Base-by-base conservation (phyloP, 2,888 invertebrate genomes). In the Ophion ventricosus region DNA sequence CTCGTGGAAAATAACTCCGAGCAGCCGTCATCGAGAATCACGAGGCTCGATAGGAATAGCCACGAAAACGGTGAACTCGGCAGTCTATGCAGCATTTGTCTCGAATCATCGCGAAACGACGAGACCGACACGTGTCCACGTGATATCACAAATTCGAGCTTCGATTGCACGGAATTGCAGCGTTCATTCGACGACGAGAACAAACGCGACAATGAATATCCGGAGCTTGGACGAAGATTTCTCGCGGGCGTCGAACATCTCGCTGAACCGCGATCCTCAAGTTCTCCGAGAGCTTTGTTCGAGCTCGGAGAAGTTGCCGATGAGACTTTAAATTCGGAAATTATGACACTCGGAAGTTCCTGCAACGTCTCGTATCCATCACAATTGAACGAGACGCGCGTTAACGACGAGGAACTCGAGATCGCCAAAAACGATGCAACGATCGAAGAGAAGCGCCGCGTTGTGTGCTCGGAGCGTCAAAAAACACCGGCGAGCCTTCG, bases 31-130 rank as follows among this genome's bases (percentile, higher is more conserved):
- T 25, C 63, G 57, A 66, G 49, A 35, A 35, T 73, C n/a, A 73
- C 80, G 57, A 29, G 23, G 54, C n/a, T 57, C 43, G n/a, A 23
- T 17, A 29, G 23, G 0, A 63, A 56, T 20, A 54, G 17, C 17
- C n/a, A 43, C 35, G 69, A 56, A 1, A 26, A 1, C 17, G n/a
- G 49, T 3, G 87, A 87, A 54, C 81, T 84, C 20, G 75, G 49
- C 2, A 90, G 90, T 73, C 85, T 90, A 1, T 90, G 87, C 69
- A 90, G 89, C 78, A 89, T 90, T 14, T 89, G 86, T 59, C 74
- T 89, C 10, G 90, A 90, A 80, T 80, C 87, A 5, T 89, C 89
- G 17, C 77, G 72, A 0, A 83, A 85, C 29, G 82, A 87, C 17
- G 87, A 87, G 26, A 63, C 75, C 14, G 70, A 83, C 17, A 10